These are phyloP conservation scores for Diplodus puntazzo DNA, from an alignment of 2,797 vertebrate genomes.

Conservation along the genomic window DNA sequence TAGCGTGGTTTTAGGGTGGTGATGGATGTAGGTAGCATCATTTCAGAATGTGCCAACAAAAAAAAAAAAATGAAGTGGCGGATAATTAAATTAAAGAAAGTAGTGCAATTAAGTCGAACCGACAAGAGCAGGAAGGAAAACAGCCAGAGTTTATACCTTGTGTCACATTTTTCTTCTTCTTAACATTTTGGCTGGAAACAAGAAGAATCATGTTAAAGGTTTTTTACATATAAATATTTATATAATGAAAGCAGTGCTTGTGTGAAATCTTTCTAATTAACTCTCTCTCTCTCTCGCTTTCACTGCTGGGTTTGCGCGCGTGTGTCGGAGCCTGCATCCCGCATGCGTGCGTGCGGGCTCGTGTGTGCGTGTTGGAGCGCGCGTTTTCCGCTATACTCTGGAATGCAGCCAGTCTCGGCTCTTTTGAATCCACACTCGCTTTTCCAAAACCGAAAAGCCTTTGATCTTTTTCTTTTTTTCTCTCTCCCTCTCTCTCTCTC, in stretches of 20 bases:
- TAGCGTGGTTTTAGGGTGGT: conserved; percentile 55
- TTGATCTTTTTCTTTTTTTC: conserved; percentile 90
- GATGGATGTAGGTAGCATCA: conserved; percentile 30
- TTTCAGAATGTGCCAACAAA: conserved; percentile 58
- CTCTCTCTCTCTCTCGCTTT: conserved; percentile 55
- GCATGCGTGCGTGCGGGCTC: conserved; percentile 16
- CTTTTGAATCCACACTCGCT: conserved; percentile 89
- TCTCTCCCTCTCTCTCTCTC: conserved; percentile 69
- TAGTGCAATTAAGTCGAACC: conserved; percentile 67
- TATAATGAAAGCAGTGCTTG: conserved; percentile 70
- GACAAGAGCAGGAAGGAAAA: conserved; percentile 47
- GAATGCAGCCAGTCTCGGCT: conserved; percentile 90
- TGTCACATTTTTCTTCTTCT: conserved; percentile 44
- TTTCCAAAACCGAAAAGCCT: conserved; percentile 92
- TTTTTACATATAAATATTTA: neutral
- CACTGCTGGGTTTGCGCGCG: conserved; percentile 37
- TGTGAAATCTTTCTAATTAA: conserved; percentile 80
- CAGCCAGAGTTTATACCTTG: conserved; percentile 55
- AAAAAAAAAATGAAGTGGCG: conserved; percentile 31
- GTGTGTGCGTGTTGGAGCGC: conserved; percentile 54
- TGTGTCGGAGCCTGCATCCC: conserved; percentile 13
- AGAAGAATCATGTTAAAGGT: conserved; percentile 60
- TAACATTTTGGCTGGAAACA: conserved; percentile 63
- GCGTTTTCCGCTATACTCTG: conserved; percentile 90
- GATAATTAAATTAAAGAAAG: conserved; percentile 77